Evolutionary conservation across 1,140 invertebrate genomes (phyloP), one percentile per base, ranked within the genome.

Genomic region (Pollicipes pollicipes): DNA sequence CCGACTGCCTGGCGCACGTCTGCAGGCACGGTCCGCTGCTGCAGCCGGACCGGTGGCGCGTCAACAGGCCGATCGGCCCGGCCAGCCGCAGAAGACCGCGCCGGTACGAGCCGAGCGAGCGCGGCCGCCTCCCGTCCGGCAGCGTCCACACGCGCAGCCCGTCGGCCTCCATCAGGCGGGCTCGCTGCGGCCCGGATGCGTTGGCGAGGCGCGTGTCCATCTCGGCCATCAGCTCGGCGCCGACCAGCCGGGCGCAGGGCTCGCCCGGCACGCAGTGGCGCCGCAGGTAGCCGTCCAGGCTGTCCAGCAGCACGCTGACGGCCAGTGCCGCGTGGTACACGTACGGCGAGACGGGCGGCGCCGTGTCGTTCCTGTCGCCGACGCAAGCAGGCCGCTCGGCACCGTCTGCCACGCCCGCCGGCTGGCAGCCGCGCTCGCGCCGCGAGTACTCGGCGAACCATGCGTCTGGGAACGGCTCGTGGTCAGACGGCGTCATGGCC

Each of bases 361-460:
- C 75, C 58, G 80, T 78, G 70, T 79, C 78, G 3, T n/a, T n/a
- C n/a, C n/a, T n/a, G 80, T 77, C 16, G 78, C 76, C 24, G 80
- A 76, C 31, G 82, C 79, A 0, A 79, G 80, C 69, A 81, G 79
- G 37, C 80, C 78, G 16, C 80, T 76, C 70, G 75, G 78, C 30
- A 78, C 77, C 72, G 80, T 78, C 68, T 75, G 72, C 72, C 29
- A 75, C 75, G 35, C 74, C 72, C 30, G 73, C 68, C 69, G 75
- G 27, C n/a, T 72, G 70, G 74, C 82, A 83, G 32, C 78, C 71
- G 70, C 79, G 81, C 3, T 78, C 71, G n/a, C 77, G 70, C 68
- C 82, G 77, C 75, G 78, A 82, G 72, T 78, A 82, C 68, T 82
- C 82, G 67, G 80, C 76, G 70, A 82, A 82, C 82, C 82, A 83